Conservation (phyloP, 2,888 invertebrate species). For the Mantis religiosa region DNA sequence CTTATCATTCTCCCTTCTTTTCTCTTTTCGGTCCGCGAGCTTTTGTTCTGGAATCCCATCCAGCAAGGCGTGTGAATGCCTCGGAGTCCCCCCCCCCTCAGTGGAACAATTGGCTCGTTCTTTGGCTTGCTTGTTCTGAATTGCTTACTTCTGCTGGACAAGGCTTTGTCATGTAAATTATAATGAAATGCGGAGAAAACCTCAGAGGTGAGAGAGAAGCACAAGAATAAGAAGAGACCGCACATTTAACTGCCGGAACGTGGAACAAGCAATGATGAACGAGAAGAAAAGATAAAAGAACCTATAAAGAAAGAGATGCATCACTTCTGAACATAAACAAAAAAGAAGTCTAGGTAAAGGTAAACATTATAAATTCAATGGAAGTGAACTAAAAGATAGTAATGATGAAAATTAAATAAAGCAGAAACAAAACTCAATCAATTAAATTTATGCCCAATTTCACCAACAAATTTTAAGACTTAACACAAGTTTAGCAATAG, state of each 20-base stretch:
- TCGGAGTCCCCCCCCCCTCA: not conserved
- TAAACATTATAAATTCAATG: not conserved
- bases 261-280: not conserved
- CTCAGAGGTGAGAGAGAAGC: not conserved
- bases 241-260: not conserved
- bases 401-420: not conserved
- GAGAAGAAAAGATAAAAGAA: not conserved
- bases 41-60: slow-evolving; percentile 18
- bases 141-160: slow-evolving; percentile 17
- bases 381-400: no score
- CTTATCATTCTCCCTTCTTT: not conserved
- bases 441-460: no score
- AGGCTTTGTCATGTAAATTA: slow-evolving; percentile 12
- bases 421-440: no score
- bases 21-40: not conserved
- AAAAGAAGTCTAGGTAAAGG: not conserved
- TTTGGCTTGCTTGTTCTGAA: not conserved
- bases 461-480: no score
- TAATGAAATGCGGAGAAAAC: slow-evolving; percentile 9
- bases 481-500: no score
- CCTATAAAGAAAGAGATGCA: not conserved
- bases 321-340: not conserved
- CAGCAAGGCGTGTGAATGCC: slow-evolving; percentile 9
- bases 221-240: not conserved
- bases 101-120: not conserved